A percentile compares a stretch with the other conserved stretches of the same genome.
These are phyloP conservation scores for Bruchidius siliquastri DNA, from an alignment of 2,888 invertebrate species.

Conservation along the genomic window DNA sequence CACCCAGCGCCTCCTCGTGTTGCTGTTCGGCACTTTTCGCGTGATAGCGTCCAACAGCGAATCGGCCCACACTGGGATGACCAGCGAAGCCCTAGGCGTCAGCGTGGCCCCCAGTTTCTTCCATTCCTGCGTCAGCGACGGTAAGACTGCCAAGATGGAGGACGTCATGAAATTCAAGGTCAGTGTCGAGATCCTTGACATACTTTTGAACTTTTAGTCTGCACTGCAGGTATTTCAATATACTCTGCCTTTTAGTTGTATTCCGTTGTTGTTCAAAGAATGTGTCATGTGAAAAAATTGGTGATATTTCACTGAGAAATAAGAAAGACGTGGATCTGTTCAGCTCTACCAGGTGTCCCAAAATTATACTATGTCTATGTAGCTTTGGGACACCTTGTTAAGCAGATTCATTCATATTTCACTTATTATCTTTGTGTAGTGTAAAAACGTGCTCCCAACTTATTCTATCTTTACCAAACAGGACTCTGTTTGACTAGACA, in stretches of 20 bases:
- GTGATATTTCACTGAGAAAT: too few relatives aligned
- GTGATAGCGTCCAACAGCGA: slow-evolving; percentile 91
- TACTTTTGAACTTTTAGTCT: neutral
- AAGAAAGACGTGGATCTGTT: too few relatives aligned
- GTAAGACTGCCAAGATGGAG: slow-evolving; percentile 92
- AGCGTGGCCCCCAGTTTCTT: slow-evolving; percentile 95
- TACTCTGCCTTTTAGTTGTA: neutral
- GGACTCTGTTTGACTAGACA: too few relatives aligned
- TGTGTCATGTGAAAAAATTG: too few relatives aligned
- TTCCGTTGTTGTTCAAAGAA: too few relatives aligned
- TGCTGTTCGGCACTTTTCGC: slow-evolving; percentile 95
- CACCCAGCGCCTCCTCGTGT: slow-evolving; percentile 88
- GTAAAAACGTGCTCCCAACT: too few relatives aligned
- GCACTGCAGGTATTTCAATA: neutral
- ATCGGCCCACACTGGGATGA: slow-evolving; percentile 88
- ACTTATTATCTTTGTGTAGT: too few relatives aligned
- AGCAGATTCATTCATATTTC: too few relatives aligned
- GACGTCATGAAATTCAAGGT: slow-evolving; percentile 93
- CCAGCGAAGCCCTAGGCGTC: slow-evolving; percentile 90
- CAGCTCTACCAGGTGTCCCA: too few relatives aligned
- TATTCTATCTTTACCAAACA: too few relatives aligned
- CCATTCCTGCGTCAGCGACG: slow-evolving; percentile 92
- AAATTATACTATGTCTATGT: too few relatives aligned
- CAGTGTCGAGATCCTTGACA: slow-evolving; percentile 13
- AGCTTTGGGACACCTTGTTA: too few relatives aligned